Evolutionary conservation across 2,888 invertebrate species (phyloP).

Genomic region (Diploptera punctata): DNA sequence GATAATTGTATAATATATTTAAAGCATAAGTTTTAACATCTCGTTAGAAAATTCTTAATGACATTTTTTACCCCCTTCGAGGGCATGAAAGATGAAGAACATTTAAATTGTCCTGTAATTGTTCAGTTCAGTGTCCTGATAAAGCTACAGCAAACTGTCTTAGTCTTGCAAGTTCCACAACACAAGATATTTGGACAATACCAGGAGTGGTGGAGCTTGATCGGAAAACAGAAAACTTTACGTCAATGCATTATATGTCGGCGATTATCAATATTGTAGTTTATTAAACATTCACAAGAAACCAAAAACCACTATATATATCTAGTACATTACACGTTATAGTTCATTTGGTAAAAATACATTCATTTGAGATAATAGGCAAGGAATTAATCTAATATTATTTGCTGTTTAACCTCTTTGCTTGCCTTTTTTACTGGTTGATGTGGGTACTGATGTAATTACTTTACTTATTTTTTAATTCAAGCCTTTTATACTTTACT

Average conservation of each 20-base stretch:
- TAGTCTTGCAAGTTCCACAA: background rate
- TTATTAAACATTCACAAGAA: constrained; percentile 10
- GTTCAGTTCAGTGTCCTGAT: background rate
- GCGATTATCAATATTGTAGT: constrained; percentile 23
- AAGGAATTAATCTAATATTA: constrained; percentile 1
- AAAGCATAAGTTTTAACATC: constrained; percentile 15
- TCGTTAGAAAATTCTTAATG: background rate
- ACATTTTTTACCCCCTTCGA: background rate
- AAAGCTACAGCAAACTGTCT: constrained; percentile 1
- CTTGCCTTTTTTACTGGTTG: constrained; percentile 22
- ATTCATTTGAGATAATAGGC: constrained; percentile 20
- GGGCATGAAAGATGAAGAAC: constrained; percentile 7
- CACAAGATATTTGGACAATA: background rate
- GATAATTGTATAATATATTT: constrained; percentile 8
- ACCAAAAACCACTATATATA: constrained; percentile 22
- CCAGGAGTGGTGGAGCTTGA: background rate
- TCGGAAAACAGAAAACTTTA: background rate
- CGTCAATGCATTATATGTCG: constrained; percentile 10
- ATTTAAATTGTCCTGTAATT: constrained; percentile 4
- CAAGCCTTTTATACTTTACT: constrained; percentile 6
- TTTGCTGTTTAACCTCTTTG: background rate
- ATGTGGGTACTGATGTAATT: constrained; percentile 28
- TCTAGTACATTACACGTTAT: constrained; percentile 18
- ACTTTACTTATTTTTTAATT: background rate
- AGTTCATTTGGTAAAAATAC: constrained; percentile 26